Evolutionary conservation across 2,113 vertebrate species (phyloP).

Genomic region (Bagarius yarrelli): DNA sequence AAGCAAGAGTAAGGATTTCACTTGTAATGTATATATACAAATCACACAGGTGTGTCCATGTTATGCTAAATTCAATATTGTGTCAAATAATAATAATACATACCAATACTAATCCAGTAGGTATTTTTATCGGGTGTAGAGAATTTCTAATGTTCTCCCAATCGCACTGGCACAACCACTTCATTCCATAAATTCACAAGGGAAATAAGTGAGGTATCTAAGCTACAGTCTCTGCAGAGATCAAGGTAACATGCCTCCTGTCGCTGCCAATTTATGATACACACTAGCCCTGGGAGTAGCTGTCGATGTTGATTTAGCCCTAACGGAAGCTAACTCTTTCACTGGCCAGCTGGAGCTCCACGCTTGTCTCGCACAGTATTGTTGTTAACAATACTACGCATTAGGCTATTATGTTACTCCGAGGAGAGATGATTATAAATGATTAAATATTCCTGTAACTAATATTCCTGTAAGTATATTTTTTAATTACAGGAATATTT

Average conservation of each 20-base stretch:
- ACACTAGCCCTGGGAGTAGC: constrained; percentile 32
- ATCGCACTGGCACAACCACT: neutral
- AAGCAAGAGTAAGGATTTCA: neutral
- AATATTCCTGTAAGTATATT: too few relatives aligned
- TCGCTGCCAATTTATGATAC: constrained; percentile 38
- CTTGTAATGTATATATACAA: neutral
- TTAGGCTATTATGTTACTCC: too few relatives aligned
- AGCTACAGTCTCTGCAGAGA: constrained; percentile 37
- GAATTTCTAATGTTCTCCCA: neutral
- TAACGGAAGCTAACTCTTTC: constrained; percentile 33
- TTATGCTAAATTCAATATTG: neutral
- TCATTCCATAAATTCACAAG: constrained; percentile 12
- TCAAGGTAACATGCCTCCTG: constrained; percentile 41
- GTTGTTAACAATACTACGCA: neutral
- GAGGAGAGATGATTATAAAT: neutral
- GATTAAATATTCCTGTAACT: too few relatives aligned
- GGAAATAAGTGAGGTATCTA: constrained; percentile 23
- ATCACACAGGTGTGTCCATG: neutral
- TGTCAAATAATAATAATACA: neutral
- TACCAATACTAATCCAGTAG: neutral
- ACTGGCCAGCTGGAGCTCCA: constrained; percentile 30
- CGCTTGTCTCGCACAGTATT: neutral
- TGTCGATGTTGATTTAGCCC: constrained; percentile 39
- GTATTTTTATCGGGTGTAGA: neutral
- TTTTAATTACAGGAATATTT: neutral